Percentiles rank a stretch among this genome's conserved stretches.
These are phyloP conservation scores for Aleiodes testaceus DNA, from an alignment of 2,888 invertebrate species.

Conservation along the genomic window DNA sequence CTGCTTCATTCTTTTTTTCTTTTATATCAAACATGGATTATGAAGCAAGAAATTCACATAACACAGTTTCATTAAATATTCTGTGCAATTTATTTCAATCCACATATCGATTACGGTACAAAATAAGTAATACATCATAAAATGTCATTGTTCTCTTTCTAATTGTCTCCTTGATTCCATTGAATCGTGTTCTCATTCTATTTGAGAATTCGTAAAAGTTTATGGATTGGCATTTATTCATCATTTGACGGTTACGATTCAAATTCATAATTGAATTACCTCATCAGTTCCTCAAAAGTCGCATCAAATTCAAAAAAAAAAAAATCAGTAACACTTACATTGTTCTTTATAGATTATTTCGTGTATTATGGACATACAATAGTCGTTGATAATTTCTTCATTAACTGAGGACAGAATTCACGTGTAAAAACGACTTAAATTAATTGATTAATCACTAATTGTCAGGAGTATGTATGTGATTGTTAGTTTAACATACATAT, in stretches of 20 bases:
- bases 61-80: not conserved
- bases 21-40: too few species aligned
- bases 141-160: conserved; percentile 11
- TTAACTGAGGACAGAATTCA: conserved; percentile 1
- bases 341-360: not conserved
- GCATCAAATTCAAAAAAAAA: not conserved
- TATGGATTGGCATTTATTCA: too few species aligned
- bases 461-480: conserved; percentile 18
- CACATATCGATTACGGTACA: conserved; percentile 16
- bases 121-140: conserved; percentile 24
- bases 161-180: not conserved
- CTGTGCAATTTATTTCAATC: conserved; percentile 24
- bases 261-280: too few species aligned
- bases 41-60: too few species aligned
- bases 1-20: too few species aligned
- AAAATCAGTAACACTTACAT: not conserved
- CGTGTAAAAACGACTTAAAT: conserved; percentile 24
- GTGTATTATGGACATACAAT: not conserved
- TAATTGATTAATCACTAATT: conserved; percentile 9
- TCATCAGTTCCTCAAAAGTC: too few species aligned
- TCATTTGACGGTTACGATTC: too few species aligned
- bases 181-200: too few species aligned
- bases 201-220: too few species aligned
- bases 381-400: not conserved
- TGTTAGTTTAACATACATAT: conserved; percentile 9